These are phyloP conservation scores for Subanguina moxae DNA, from an alignment of 1,140 invertebrate genomes.

Conservation along the genomic window DNA sequence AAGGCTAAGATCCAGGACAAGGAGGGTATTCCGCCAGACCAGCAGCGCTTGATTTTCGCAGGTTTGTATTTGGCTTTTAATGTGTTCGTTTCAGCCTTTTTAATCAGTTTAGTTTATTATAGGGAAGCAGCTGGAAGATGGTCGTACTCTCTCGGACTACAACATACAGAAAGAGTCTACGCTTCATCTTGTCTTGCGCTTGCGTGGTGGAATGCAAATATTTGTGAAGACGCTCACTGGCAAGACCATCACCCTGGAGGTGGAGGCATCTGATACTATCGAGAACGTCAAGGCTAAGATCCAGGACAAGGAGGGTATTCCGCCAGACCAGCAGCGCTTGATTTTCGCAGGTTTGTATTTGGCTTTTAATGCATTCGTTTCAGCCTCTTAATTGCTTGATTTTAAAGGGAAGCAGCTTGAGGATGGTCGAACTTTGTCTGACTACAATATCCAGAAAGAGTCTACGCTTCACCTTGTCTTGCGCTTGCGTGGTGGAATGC, in stretches of 20 bases:
- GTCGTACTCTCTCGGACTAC: too few species aligned
- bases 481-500: slow-evolving; percentile 68
- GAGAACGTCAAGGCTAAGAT: slow-evolving; percentile 63
- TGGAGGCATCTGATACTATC: slow-evolving; percentile 60
- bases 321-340: slow-evolving; percentile 56
- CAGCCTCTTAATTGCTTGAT: slow-evolving; percentile 11
- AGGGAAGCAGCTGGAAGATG: too few species aligned
- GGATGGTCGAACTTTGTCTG: slow-evolving; percentile 60
- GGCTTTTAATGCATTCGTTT: too few species aligned
- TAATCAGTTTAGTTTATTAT: too few species aligned
- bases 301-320: slow-evolving; percentile 61
- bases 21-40: too few species aligned
- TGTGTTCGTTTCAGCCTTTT: too few species aligned
- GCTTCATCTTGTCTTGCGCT: too few species aligned
- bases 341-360: slow-evolving; percentile 31
- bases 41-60: too few species aligned
- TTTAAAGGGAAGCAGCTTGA: slow-evolving; percentile 58
- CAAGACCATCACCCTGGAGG: slow-evolving; percentile 60
- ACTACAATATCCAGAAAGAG: slow-evolving; percentile 74
- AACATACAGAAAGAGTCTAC: too few species aligned
- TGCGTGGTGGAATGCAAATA: slow-evolving; percentile 66
- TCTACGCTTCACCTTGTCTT: slow-evolving; percentile 66
- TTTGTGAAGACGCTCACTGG: slow-evolving; percentile 64
- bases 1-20: too few species aligned
- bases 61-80: too few species aligned